Percentiles rank a stretch among this genome's conserved stretches.
Evolutionary conservation across 1,140 invertebrate species (phyloP).

Genomic region (Bradynema listronoti): DNA sequence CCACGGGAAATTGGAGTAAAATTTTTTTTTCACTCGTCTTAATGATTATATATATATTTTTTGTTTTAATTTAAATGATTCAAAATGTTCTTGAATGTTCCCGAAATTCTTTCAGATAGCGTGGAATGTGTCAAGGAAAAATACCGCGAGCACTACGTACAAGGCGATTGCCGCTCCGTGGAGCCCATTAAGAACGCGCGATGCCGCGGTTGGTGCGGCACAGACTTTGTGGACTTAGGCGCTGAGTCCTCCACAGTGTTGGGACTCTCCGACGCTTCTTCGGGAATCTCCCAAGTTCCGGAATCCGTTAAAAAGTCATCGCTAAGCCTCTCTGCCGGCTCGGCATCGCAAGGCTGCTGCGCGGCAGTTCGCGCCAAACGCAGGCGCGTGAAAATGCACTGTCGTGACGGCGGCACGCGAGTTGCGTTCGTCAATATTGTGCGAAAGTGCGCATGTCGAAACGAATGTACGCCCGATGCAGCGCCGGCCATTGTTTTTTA

Average conservation of each 20-base stretch:
- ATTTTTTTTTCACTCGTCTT: too few relatives aligned
- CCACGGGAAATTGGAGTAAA: too few relatives aligned
- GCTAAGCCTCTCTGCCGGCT: too few relatives aligned
- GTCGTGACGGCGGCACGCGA: constrained; percentile 80
- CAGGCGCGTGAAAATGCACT: constrained; percentile 63
- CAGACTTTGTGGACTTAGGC: constrained; percentile 21
- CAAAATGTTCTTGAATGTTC: too few relatives aligned
- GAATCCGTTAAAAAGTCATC: too few relatives aligned
- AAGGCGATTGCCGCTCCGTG: constrained; percentile 77
- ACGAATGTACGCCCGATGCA: too few relatives aligned
- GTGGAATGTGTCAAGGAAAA: constrained; percentile 80
- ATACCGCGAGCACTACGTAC: constrained; percentile 77
- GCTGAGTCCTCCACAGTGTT: not conserved
- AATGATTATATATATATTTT: too few relatives aligned
- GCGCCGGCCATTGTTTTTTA: too few relatives aligned
- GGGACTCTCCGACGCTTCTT: too few relatives aligned
- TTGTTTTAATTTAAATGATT: too few relatives aligned
- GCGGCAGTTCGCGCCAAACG: constrained; percentile 43
- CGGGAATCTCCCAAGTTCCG: too few relatives aligned
- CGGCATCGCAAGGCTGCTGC: constrained; percentile 42
- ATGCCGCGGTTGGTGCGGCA: constrained; percentile 68
- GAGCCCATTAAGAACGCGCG: constrained; percentile 80
- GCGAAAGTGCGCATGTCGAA: too few relatives aligned
- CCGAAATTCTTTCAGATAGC: constrained; percentile 59
- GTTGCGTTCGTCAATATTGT: constrained; percentile 91